A percentile compares a stretch with the other conserved stretches of the same genome.
phyloP scores from a whole-genome alignment of 2,113 vertebrate species.

The Oxyruncus cristatus region DNA sequence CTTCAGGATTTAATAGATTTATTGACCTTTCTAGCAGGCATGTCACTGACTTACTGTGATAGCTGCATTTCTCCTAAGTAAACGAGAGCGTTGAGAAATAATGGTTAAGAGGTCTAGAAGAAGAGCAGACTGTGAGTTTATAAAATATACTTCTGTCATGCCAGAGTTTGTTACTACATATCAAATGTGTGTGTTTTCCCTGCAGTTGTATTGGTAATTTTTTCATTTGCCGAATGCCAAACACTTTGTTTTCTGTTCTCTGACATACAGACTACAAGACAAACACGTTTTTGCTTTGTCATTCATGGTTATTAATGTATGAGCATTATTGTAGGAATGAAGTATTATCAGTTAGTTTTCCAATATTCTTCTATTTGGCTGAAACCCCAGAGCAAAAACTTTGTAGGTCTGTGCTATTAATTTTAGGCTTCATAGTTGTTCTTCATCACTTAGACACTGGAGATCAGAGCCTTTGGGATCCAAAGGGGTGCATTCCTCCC shows the following conservation, averaged over 20 bases:
- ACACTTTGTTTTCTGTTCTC: neutral
- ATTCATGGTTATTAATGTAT: neutral
- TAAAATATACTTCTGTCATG: neutral
- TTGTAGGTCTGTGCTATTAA: neutral
- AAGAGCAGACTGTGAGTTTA: neutral
- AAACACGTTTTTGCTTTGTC: neutral
- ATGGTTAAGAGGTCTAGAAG: neutral
- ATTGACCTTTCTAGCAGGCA: neutral
- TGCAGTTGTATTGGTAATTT: neutral
- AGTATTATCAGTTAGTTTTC: neutral
- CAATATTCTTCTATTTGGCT: neutral
- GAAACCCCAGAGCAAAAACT: neutral
- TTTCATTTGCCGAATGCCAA: neutral
- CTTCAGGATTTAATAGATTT: neutral
- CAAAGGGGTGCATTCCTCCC: neutral
- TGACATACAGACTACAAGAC: neutral
- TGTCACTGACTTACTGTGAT: neutral
- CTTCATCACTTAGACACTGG: neutral
- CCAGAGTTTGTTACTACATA: neutral
- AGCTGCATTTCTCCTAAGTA: neutral
- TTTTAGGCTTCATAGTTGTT: neutral
- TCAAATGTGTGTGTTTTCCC: neutral
- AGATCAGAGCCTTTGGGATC: conserved; percentile 2
- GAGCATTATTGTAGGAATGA: neutral
- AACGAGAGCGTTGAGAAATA: neutral